These are phyloP conservation scores for human (Homo sapiens) DNA, from an alignment of 2,113 vertebrate genomes.

Conservation along the genomic window GRCh38 chr5:12029501-12030000, in stretches of 20 bases:
- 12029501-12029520: not conserved
- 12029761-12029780: not conserved
- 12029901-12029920: too few relatives aligned
- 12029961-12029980: too few relatives aligned
- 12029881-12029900: too few relatives aligned
- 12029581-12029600: not conserved
- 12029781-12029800: not conserved
- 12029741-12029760: accelerated
- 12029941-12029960: too few relatives aligned
- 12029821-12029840: too few relatives aligned
- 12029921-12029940: accelerated
- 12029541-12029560: not conserved
- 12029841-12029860: too few relatives aligned
- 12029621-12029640: not conserved
- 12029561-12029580: not conserved
- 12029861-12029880: too few relatives aligned
- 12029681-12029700: not conserved
- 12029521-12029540: too few relatives aligned
- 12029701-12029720: not conserved
- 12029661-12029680: not conserved
- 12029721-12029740: not conserved
- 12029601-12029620: not conserved
- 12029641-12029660: not conserved
- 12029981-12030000: too few relatives aligned
- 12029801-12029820: too few relatives aligned